Conservation (phyloP, 2,888 invertebrate genomes). For the Mesopsocus fuscifrons region DNA sequence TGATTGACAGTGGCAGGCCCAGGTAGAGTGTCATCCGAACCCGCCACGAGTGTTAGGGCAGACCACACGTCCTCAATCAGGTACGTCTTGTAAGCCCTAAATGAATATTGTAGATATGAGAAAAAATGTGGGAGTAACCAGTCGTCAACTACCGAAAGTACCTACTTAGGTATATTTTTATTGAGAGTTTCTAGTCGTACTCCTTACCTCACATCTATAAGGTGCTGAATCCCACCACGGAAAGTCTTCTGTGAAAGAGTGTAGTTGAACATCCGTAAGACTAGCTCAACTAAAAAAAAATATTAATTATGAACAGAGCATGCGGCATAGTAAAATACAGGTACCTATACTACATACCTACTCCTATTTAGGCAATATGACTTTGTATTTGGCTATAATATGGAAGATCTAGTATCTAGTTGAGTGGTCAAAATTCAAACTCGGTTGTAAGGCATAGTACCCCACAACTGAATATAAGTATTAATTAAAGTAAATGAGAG, state of each 20-base stretch:
- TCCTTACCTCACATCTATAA: slow-evolving; percentile 39
- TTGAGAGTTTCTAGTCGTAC: slow-evolving; percentile 24
- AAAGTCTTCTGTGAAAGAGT: slow-evolving; percentile 63
- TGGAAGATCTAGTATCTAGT: background rate
- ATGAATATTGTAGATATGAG: too few relatives aligned
- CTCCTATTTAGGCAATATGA: too few relatives aligned
- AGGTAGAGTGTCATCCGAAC: slow-evolving; percentile 36
- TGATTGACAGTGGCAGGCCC: slow-evolving; percentile 37
- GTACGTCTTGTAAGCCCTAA: slow-evolving; percentile 45
- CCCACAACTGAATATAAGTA: too few relatives aligned
- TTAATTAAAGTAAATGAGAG: too few relatives aligned
- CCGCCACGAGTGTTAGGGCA: slow-evolving; percentile 45
- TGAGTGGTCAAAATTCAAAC: slow-evolving; percentile 1
- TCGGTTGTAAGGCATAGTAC: too few relatives aligned
- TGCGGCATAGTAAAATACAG: too few relatives aligned
- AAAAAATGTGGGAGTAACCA: too few relatives aligned
- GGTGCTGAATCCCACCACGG: slow-evolving; percentile 46
- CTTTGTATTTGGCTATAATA: too few relatives aligned
- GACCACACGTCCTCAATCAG: slow-evolving; percentile 59
- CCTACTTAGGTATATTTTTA: too few relatives aligned
- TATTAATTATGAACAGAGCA: slow-evolving; percentile 1
- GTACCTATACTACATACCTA: too few relatives aligned
- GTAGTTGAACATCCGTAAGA: slow-evolving; percentile 80
- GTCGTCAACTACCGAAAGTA: too few relatives aligned
- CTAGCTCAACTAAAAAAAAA: slow-evolving; percentile 22